Percentiles rank a stretch among this genome's conserved stretches.
Evolutionary conservation across 2,797 vertebrate genomes (phyloP).

Genomic region (Gambusia yucatana): DNA sequence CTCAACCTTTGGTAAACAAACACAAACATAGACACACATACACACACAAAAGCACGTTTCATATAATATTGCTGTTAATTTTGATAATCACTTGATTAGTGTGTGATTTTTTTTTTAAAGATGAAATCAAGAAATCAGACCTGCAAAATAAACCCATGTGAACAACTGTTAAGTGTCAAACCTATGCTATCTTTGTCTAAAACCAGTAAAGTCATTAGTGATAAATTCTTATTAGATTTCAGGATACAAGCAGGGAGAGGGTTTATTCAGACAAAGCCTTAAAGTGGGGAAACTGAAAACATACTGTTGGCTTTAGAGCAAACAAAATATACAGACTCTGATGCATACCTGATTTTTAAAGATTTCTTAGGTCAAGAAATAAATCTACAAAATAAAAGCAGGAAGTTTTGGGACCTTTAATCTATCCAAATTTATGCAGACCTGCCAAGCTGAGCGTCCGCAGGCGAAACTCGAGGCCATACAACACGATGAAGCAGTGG

Average conservation of each 20-base stretch:
- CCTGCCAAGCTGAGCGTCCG: conserved; percentile 86
- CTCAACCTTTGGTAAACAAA: neutral
- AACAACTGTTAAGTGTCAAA: neutral
- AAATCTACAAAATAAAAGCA: neutral
- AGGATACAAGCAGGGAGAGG: neutral
- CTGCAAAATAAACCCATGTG: neutral
- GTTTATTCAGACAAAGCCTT: neutral
- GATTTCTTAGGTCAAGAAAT: neutral
- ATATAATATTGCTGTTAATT: neutral
- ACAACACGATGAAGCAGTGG: conserved; percentile 89
- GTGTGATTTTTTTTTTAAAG: neutral
- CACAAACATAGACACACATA: neutral
- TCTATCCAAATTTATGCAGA: conserved; percentile 56
- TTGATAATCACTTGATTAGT: neutral
- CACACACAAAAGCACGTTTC: neutral
- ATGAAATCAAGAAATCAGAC: neutral
- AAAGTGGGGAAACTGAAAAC: neutral
- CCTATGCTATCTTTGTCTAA: neutral
- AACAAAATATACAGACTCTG: neutral
- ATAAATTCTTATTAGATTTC: neutral
- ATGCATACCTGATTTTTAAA: neutral
- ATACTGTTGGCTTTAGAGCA: neutral
- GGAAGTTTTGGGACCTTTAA: neutral
- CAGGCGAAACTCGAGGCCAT: conserved; percentile 87
- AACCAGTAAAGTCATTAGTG: neutral